phyloP scores from a whole-genome alignment of 1,140 invertebrate genomes.

The Octopus bimaculoides region DNA sequence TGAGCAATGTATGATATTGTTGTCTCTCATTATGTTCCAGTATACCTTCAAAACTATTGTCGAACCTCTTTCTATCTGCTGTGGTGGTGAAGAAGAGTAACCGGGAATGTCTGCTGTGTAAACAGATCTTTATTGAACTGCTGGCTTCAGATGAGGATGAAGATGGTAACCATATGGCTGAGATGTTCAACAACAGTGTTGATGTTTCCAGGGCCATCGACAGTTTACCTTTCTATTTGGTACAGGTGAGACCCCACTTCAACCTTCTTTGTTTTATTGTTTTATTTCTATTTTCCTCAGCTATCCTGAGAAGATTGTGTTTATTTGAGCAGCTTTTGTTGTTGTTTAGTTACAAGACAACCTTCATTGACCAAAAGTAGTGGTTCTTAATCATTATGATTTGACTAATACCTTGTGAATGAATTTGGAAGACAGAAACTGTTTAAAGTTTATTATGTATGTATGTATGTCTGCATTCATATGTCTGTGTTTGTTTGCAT shows the following conservation, averaged over 20 bases:
- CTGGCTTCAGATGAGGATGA: constrained; percentile 27
- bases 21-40: constrained; percentile 16
- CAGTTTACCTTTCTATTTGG: constrained; percentile 23
- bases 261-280: too few relatives aligned
- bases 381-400: too few relatives aligned
- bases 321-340: too few relatives aligned
- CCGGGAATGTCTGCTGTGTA: constrained; percentile 36
- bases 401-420: too few relatives aligned
- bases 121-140: constrained; percentile 34
- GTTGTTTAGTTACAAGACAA: too few relatives aligned
- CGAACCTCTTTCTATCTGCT: constrained; percentile 12
- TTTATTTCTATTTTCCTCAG: too few relatives aligned
- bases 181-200: constrained; percentile 18
- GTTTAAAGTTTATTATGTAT: too few relatives aligned
- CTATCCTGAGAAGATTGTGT: too few relatives aligned
- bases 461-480: too few relatives aligned
- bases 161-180: constrained; percentile 15
- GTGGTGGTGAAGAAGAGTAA: constrained; percentile 13
- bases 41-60: constrained; percentile 15
- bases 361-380: too few relatives aligned
- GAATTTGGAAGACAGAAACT: too few relatives aligned
- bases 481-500: too few relatives aligned
- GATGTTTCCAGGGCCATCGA: constrained; percentile 16
- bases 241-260: constrained; percentile 22
- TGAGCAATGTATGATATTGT: neutral